phyloP scores from a whole-genome alignment of 2,113 vertebrate genomes.

The Pseudopodoces humilis region DNA sequence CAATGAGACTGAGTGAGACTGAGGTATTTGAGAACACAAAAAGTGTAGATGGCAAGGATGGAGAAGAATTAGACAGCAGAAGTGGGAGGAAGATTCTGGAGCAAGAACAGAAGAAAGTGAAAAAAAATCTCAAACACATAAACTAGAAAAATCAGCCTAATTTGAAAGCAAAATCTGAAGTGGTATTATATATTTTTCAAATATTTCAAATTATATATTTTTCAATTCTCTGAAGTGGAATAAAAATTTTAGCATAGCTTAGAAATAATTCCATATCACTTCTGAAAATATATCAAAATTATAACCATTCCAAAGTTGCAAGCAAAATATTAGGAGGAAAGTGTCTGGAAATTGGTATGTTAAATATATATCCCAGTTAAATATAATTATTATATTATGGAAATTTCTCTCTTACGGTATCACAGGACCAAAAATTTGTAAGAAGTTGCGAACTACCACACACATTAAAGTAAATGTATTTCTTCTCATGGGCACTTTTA shows the following conservation, averaged over 20 bases:
- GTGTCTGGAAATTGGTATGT: not conserved
- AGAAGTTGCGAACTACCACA: not conserved
- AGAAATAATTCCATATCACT: not conserved
- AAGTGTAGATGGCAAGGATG: not conserved
- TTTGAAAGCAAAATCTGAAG: not conserved
- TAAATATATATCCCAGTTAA: not conserved
- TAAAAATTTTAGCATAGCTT: not conserved
- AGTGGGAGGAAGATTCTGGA: not conserved
- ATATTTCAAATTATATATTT: not conserved
- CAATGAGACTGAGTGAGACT: not conserved
- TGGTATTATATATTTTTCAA: not conserved
- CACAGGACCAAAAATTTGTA: not conserved
- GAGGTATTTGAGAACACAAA: slow-evolving; percentile 5
- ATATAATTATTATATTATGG: not conserved
- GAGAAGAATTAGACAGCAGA: not conserved
- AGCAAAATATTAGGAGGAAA: not conserved
- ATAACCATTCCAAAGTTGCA: not conserved
- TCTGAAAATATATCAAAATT: not conserved
- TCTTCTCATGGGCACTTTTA: not conserved
- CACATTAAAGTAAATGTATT: not conserved
- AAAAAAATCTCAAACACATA: not conserved
- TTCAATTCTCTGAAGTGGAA: not conserved
- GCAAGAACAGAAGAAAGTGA: not conserved
- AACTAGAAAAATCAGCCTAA: accelerated
- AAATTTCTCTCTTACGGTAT: not conserved